phyloP scores from a whole-genome alignment of 2,888 invertebrate genomes.

The Plutella xylostella region DNA sequence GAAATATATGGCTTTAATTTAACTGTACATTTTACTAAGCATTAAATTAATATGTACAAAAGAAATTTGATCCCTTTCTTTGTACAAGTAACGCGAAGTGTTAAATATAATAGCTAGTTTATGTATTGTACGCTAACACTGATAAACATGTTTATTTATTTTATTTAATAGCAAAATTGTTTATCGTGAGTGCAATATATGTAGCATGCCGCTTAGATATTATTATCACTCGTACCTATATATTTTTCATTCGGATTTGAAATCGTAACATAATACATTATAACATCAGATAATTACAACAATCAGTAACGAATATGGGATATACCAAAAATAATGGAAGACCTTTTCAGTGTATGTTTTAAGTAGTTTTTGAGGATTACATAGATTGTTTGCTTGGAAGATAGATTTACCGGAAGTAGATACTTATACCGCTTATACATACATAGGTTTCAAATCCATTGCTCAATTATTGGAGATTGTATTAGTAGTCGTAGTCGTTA shows the following conservation, averaged over 20 bases:
- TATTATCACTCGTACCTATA: not conserved
- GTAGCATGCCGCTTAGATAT: too few relatives aligned
- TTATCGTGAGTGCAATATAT: too few relatives aligned
- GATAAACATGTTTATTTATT: too few relatives aligned
- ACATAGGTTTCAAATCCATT: not conserved
- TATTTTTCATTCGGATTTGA: not conserved
- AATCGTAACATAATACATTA: too few relatives aligned
- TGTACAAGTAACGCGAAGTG: constrained; percentile 24
- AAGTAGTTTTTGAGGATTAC: too few relatives aligned
- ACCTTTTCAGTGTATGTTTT: not conserved
- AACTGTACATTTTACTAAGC: constrained; percentile 11
- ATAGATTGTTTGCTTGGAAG: not conserved
- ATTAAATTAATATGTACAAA: constrained; percentile 18
- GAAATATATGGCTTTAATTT: too few relatives aligned
- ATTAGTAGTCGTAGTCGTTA: not conserved
- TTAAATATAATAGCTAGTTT: not conserved
- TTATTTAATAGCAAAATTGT: too few relatives aligned
- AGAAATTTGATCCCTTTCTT: constrained; percentile 28
- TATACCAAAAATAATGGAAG: constrained; percentile 1
- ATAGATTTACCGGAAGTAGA: not conserved
- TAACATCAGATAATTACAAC: not conserved
- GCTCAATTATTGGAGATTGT: not conserved
- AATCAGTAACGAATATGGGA: not conserved
- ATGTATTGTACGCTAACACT: too few relatives aligned
- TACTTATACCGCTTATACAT: not conserved